A percentile compares a stretch with the other conserved stretches of the same genome.
phyloP scores from a whole-genome alignment of 1,140 invertebrate genomes.

The Asbolus verrucosus region DNA sequence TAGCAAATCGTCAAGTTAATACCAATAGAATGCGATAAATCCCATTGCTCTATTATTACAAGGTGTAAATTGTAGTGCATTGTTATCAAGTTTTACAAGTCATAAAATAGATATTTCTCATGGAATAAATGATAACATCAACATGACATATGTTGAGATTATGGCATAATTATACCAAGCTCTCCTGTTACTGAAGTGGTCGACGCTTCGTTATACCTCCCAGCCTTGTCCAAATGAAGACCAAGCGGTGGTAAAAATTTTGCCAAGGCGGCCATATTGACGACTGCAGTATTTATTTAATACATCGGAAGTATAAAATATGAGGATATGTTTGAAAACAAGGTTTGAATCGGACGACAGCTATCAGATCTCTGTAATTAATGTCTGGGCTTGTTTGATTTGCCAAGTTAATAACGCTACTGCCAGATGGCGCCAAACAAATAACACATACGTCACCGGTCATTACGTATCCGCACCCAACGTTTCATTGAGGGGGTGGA shows the following conservation, averaged over 20 bases:
- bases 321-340: conserved; percentile 52
- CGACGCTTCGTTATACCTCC: background rate
- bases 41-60: conserved; percentile 29
- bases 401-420: conserved; percentile 65
- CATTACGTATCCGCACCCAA: conserved; percentile 58
- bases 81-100: conserved; percentile 42
- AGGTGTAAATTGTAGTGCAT: conserved; percentile 48
- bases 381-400: conserved; percentile 65
- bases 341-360: conserved; percentile 52
- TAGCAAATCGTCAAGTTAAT: conserved; percentile 5
- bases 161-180: conserved; percentile 27
- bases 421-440: conserved; percentile 65
- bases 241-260: too few species aligned
- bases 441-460: conserved; percentile 65
- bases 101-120: conserved; percentile 45
- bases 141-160: conserved; percentile 47
- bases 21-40: conserved; percentile 41
- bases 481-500: conserved; percentile 36
- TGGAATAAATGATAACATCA: conserved; percentile 47
- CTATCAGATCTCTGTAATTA: conserved; percentile 63
- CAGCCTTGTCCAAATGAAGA: too few species aligned
- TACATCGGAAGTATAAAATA: conserved; percentile 47
- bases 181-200: conserved; percentile 26
- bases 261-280: too few species aligned
- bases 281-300: background rate